phyloP scores from a whole-genome alignment of 1,140 invertebrate species.

The Trichonephila clavata region DNA sequence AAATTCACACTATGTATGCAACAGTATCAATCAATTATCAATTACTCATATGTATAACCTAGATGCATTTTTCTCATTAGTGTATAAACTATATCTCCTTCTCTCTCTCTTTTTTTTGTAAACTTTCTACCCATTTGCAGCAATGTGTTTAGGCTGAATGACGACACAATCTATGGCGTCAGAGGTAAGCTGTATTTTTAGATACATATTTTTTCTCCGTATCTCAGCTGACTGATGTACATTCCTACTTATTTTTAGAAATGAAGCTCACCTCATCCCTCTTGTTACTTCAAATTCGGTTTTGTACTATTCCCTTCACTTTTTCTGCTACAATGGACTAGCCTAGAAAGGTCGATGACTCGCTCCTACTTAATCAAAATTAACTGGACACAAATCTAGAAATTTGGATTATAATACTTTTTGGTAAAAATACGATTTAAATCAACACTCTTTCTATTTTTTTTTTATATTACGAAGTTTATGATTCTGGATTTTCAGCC shows the following conservation, averaged over 20 bases:
- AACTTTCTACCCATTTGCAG: conserved; percentile 29
- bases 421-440: neutral
- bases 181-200: conserved; percentile 71
- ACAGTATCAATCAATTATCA: neutral
- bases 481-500: neutral
- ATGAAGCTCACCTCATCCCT: conserved; percentile 47
- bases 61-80: neutral
- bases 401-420: neutral
- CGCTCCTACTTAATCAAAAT: neutral
- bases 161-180: conserved; percentile 59
- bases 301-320: conserved; percentile 31
- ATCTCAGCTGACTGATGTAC: conserved; percentile 72
- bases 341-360: conserved; percentile 59
- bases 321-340: conserved; percentile 34
- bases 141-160: conserved; percentile 50
- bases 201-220: conserved; percentile 71
- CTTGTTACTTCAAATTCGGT: conserved; percentile 54
- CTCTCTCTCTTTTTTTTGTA: neutral
- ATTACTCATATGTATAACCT: neutral
- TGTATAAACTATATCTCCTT: neutral
- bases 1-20: neutral
- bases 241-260: conserved; percentile 74
- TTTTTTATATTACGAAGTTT: neutral
- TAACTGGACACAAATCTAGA: conserved; percentile 33
- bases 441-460: too few relatives aligned